Percentiles rank a stretch among this genome's conserved stretches.
phyloP scores from a whole-genome alignment of 2,888 invertebrate species.

The Epistrophella euchroma region DNA sequence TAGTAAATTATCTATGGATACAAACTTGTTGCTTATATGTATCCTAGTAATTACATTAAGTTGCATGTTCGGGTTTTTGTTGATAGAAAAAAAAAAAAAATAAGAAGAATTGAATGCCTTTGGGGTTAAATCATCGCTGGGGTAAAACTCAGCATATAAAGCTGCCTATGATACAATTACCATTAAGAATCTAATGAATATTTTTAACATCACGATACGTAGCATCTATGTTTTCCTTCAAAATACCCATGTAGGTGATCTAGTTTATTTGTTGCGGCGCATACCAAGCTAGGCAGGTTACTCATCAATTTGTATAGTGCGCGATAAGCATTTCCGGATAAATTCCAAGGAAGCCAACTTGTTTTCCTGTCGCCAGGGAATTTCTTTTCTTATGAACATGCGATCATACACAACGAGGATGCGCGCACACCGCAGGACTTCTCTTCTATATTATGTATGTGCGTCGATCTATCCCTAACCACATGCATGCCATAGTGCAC shows the following conservation, averaged over 20 bases:
- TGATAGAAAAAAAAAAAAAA: slow-evolving; percentile 24
- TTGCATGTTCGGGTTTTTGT: slow-evolving; percentile 29
- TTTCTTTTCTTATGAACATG: slow-evolving; percentile 10
- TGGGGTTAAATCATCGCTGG: slow-evolving; percentile 35
- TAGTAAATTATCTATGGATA: slow-evolving; percentile 57
- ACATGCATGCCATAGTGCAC: slow-evolving; percentile 67
- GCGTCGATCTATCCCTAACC: slow-evolving; percentile 9
- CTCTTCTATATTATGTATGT: slow-evolving; percentile 37
- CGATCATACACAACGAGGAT: background rate
- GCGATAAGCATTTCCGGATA: slow-evolving; percentile 73
- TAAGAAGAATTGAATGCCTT: slow-evolving; percentile 10
- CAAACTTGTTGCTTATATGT: slow-evolving; percentile 28
- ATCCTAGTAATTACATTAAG: slow-evolving; percentile 60
- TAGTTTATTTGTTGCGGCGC: slow-evolving; percentile 25
- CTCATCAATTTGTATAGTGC: slow-evolving; percentile 53
- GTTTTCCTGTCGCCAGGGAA: slow-evolving; percentile 34
- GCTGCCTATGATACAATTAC: slow-evolving; percentile 51
- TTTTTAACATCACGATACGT: slow-evolving; percentile 43
- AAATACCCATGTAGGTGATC: slow-evolving; percentile 24
- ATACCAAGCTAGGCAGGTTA: slow-evolving; percentile 9
- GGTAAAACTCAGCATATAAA: background rate
- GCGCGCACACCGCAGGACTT: slow-evolving; percentile 33
- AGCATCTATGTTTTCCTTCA: background rate
- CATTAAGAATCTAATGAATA: slow-evolving; percentile 69
- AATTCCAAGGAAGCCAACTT: slow-evolving; percentile 59